Evolutionary conservation across 2,113 vertebrate species (phyloP).

Genomic region (Chamaetylas fuelleborni): DNA sequence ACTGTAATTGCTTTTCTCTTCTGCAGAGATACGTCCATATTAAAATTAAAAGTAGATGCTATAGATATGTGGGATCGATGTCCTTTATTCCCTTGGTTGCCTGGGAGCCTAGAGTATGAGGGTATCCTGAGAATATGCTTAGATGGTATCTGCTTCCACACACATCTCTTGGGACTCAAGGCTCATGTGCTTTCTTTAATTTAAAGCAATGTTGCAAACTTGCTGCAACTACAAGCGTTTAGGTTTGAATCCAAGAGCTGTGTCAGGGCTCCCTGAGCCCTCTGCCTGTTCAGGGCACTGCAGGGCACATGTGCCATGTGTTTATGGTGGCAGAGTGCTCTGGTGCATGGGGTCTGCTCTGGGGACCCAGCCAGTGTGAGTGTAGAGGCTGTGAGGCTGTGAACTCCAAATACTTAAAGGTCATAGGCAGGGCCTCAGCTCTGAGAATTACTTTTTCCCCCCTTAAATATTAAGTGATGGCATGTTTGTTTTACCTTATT

Average conservation of each 20-base stretch:
- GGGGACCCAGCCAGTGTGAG: neutral
- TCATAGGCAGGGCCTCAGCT: neutral
- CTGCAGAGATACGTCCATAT: neutral
- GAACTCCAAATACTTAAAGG: neutral
- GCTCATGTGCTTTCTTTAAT: neutral
- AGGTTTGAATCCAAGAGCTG: neutral
- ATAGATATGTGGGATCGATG: neutral
- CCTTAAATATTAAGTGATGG: neutral
- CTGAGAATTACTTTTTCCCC: neutral
- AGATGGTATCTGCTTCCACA: neutral
- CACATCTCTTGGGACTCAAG: neutral
- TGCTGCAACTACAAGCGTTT: neutral
- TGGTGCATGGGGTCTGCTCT: neutral
- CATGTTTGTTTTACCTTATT: neutral
- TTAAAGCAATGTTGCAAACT: neutral
- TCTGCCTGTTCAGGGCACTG: neutral
- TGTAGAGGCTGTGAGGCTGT: neutral
- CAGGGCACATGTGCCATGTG: rapidly evolving
- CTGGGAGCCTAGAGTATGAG: neutral
- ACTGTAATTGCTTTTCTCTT: neutral
- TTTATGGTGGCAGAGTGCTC: neutral
- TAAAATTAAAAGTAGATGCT: neutral
- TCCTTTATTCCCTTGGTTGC: neutral
- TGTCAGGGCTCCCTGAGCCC: rapidly evolving
- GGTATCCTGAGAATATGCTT: neutral